Evolutionary conservation across 2,113 vertebrate species (phyloP), one percentile per base, ranked within the genome.

Genomic region (Sceloporus undulatus): DNA sequence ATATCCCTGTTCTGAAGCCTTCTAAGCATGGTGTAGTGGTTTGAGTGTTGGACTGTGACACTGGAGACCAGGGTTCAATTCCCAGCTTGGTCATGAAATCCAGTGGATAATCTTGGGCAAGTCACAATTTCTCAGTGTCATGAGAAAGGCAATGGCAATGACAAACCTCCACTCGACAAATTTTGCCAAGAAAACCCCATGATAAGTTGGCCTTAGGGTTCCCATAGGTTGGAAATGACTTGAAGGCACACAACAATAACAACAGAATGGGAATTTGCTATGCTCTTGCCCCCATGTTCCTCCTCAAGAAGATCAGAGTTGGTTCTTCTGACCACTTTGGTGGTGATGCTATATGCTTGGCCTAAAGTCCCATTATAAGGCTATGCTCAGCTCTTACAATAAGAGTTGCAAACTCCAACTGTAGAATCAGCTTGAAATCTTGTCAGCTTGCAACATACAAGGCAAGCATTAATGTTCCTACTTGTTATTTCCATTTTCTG

Each of bases 341-440:
- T 19, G 34, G 34, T 34, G 34, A 34, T 34, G 34, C 34, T 34
- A 62, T 62, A 56, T 34, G 52, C 59, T n/a, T 52, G 14, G 56
- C 10, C 56, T 59, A 34, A 38, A 8, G 9, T 56, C 54, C 54
- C 2, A 4, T 62, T 25, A n/a, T 27, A 79, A 79, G 27, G 62
- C 34, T 40, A 21, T 40, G 21, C 19, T 40, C 34, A 23, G 7
- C 40, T 62, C 2, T 56, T 42, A 1, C 40, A 10, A 62, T 21
- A 82, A 79, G n/a, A 54, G 19, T 10, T 86, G 76, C 14, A 29
- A 52, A 75, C 9, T 11, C 56, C 19, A 34, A 52, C 3, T 23
- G 19, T 66, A 25, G 56, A 82, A 91, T 91, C 92, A 84, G 92
- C 92, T 91, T 89, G 90, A 93, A 94, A 92, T 91, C 90, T 93